Evolutionary conservation across 2,888 invertebrate species (phyloP), one percentile per base, ranked within the genome.

Genomic region (Eumerus sabulonum): DNA sequence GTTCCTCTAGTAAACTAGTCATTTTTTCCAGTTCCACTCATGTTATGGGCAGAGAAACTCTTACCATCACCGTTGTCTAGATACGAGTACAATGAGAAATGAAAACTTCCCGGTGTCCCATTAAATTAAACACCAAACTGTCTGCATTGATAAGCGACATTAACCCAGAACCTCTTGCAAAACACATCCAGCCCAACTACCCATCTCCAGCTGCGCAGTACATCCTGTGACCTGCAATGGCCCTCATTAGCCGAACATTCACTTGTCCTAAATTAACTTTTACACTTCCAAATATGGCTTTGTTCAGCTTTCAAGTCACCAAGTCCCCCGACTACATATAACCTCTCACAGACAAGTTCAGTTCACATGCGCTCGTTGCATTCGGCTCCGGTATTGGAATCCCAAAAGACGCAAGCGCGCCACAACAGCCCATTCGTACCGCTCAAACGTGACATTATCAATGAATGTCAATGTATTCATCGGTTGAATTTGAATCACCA

Each of bases 381-480:
- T 9, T 40, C 40, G 40, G 19, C 42, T 12, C 17, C n/a, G 27
- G 36, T n/a, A 13, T 7, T 2, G 7, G 7, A 27, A 27, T 27
- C 27, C 27, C 27, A 27, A 27, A 27, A 27, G 27, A 27, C 27
- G 27, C 27, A 27, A 19, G n/a, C 59, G 9, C n/a, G 9, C 45
- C 45, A 27, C 45, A 50, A 27, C 59, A n/a, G 13, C 45, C 59
- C 54, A 35, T 47, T 66, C 17, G 16, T 53, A 57, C 74, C 50
- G 40, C 64, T 79, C 79, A 68, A 64, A 74, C 68, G 79, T 79
- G 79, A 79, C 79, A 74, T 64, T 79, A 79, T 79, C 79, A 74
- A 68, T 64, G 79, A 79, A 79, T 79, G 79, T 79, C 79, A 79
- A 79, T 79, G 79, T 74, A 79, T 79, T 79, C 79, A 79, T 79